These are phyloP conservation scores for Helicoverpa armigera DNA, from an alignment of 1,140 invertebrate genomes.

Conservation along the genomic window DNA sequence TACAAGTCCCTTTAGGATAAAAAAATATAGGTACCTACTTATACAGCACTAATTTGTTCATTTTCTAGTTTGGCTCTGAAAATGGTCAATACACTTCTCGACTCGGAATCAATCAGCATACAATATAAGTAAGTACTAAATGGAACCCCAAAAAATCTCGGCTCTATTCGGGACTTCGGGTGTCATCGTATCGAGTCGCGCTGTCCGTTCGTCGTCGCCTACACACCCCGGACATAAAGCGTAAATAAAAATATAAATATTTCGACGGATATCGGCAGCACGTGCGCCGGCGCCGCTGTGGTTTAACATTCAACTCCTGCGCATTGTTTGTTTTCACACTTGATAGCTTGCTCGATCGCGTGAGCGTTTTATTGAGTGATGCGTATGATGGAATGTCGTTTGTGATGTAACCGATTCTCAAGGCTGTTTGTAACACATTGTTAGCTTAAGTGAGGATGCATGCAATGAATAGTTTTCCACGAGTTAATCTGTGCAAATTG, in stretches of 20 bases:
- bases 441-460: slow-evolving; percentile 7
- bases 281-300: slow-evolving; percentile 69
- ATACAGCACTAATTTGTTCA: not conserved
- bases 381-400: slow-evolving; percentile 56
- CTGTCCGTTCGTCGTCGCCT: slow-evolving; percentile 38
- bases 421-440: slow-evolving; percentile 30
- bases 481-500: not conserved
- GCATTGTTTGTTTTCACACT: slow-evolving; percentile 80
- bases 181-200: slow-evolving; percentile 36
- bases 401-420: slow-evolving; percentile 54
- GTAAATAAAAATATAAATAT: slow-evolving; percentile 83
- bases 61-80: not conserved
- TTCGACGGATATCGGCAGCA: slow-evolving; percentile 75
- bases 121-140: not conserved
- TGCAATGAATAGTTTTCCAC: slow-evolving; percentile 34
- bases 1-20: not conserved
- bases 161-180: slow-evolving; percentile 17
- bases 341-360: slow-evolving; percentile 64
- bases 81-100: slow-evolving; percentile 2
- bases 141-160: slow-evolving; percentile 37
- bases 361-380: slow-evolving; percentile 79
- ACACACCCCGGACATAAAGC: slow-evolving; percentile 67
- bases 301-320: slow-evolving; percentile 77
- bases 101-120: slow-evolving; percentile 39
- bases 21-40: not conserved